A percentile compares a stretch with the other conserved stretches of the same genome.
phyloP scores from a whole-genome alignment of 1,140 invertebrate species.

The Aphelinus certus region DNA sequence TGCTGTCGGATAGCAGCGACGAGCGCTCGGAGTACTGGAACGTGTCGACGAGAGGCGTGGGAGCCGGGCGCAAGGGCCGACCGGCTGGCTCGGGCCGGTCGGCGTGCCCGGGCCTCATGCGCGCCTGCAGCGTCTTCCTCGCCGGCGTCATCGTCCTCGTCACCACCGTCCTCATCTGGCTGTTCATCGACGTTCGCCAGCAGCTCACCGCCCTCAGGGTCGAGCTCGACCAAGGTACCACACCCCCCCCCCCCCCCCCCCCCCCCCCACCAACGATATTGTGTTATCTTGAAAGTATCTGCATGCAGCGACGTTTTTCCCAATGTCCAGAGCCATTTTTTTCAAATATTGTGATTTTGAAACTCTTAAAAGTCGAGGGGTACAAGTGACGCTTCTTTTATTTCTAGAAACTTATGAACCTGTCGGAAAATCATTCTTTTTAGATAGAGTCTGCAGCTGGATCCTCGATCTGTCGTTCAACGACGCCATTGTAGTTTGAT shows the following conservation, averaged over 20 bases:
- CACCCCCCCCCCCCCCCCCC: not conserved
- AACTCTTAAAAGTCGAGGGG: no score
- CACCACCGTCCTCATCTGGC: constrained; percentile 74
- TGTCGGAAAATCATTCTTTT: no score
- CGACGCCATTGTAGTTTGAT: no score
- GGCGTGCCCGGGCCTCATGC: constrained; percentile 64
- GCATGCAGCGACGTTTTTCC: no score
- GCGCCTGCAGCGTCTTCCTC: constrained; percentile 71
- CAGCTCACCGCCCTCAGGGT: constrained; percentile 72
- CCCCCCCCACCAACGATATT: no score
- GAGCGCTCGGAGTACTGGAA: constrained; percentile 65
- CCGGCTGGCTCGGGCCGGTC: constrained; percentile 45
- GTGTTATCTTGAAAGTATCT: constrained; percentile 27
- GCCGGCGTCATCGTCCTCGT: constrained; percentile 73
- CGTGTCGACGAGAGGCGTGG: constrained; percentile 49
- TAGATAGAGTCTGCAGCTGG: no score
- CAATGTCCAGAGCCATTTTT: no score
- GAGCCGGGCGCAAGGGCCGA: constrained; percentile 53
- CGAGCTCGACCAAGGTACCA: constrained; percentile 74
- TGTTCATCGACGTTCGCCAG: constrained; percentile 75
- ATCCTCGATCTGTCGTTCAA: no score
- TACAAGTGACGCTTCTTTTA: no score
- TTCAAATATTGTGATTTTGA: no score
- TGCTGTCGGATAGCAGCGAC: constrained; percentile 69
- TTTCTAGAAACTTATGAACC: no score